Conservation (phyloP, 1,140 invertebrate species). For the Caenorhabditis remanei region DNA sequence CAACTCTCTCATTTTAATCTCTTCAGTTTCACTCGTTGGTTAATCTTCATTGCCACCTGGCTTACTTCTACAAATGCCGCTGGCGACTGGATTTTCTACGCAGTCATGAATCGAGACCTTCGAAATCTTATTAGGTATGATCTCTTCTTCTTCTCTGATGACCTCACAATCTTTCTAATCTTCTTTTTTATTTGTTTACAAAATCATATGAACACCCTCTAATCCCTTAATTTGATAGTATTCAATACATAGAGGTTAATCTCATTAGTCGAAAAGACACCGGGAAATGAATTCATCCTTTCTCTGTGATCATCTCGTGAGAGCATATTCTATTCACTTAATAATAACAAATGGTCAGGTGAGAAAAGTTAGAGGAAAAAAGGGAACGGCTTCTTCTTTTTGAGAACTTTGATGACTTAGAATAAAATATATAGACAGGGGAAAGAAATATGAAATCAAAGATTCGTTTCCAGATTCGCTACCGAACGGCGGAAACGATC, state of each 20-base stretch:
- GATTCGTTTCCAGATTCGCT: constrained; percentile 54
- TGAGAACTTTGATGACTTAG: constrained; percentile 10
- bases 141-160: constrained; percentile 28
- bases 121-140: constrained; percentile 76
- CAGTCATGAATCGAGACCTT: constrained; percentile 75
- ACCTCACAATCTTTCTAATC: constrained; percentile 33
- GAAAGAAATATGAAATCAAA: neutral
- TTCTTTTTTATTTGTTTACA: constrained; percentile 32
- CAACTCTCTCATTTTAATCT: neutral
- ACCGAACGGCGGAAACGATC: constrained; percentile 64
- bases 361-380: neutral
- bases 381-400: constrained; percentile 29
- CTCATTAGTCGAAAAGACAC: constrained; percentile 12
- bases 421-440: neutral
- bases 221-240: constrained; percentile 31
- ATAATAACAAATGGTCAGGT: constrained; percentile 21
- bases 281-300: constrained; percentile 7
- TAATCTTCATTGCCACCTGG: constrained; percentile 73
- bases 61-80: constrained; percentile 76
- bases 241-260: neutral
- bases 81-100: constrained; percentile 77
- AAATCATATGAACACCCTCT: constrained; percentile 42
- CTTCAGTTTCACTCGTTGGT: constrained; percentile 64
- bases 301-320: neutral
- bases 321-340: constrained; percentile 5